Base-by-base conservation (phyloP, 2,797 vertebrate species). In the Myripristis jacobus region DNA sequence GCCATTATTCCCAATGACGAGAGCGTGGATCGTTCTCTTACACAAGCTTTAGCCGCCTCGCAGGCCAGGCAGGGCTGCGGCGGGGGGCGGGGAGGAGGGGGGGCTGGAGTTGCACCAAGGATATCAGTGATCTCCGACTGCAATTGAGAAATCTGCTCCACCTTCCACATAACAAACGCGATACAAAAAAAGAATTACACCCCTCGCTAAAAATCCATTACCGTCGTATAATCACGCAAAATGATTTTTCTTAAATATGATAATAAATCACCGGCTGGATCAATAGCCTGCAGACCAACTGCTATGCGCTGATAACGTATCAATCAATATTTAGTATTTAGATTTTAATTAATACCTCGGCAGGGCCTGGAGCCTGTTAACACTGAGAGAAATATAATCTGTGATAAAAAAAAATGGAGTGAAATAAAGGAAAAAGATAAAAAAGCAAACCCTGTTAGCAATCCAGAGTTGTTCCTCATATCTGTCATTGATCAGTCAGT, bases 221-320 rank as follows among this genome's bases (percentile, higher is more conserved):
- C 95, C 95, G n/a, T 94, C 85, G 91, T 96, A 96, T 98, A 97
- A 97, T 97, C 95, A 96, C 94, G 92, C 94, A 96, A 97, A 98
- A 99, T 97, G 96, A 98, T 98, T 99, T 97, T 97, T 96, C 95
- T 96, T 98, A 98, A 99, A 99, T 98, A 98, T 99, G 97, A 98
- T 98, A 97, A 98, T 99, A 98, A 98, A 99, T 99, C 97, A 99
- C 96, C 88, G 94, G 84, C 90, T 87, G 94, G 96, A 98, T 99
- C 97, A 95, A 98, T 98, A 94, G 94, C 93, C 93, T 92, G 93
- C 91, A 78, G 92, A 92, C 95, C 96, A 96, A 97, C 96, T 99
- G 97, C 95, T 95, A 87, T 85, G 92, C 92, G 91, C 97, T 97
- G 97, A 99, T 99, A 99, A 98, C 94, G 90, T 95, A 98, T 98